Percentiles rank a stretch among this genome's conserved stretches.
Conservation (phyloP, 2,113 vertebrate genomes). For the Eulemur rufifrons region DNA sequence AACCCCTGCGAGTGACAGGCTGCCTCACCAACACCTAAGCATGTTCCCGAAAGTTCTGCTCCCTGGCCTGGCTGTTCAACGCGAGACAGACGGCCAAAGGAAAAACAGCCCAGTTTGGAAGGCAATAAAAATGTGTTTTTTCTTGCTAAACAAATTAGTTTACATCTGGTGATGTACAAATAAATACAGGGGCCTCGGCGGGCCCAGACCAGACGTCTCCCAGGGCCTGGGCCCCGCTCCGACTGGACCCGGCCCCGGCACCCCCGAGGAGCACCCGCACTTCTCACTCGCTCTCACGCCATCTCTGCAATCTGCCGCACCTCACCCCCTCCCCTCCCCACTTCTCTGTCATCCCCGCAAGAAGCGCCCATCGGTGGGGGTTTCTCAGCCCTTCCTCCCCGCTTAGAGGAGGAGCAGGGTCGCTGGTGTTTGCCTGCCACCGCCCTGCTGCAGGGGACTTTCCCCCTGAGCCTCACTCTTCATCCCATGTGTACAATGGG, state of each 20-base stretch:
- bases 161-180: constrained; percentile 82
- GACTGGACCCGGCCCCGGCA: constrained; percentile 32
- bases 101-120: constrained; percentile 83
- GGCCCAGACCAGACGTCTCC: constrained; percentile 83
- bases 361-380: neutral
- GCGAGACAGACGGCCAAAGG: neutral
- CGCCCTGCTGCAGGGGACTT: neutral
- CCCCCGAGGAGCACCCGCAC: neutral
- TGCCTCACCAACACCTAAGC: constrained; percentile 57
- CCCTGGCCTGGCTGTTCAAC: neutral
- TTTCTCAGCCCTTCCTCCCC: neutral
- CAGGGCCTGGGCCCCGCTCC: constrained; percentile 79
- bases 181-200: constrained; percentile 82
- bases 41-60: constrained; percentile 74
- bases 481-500: neutral
- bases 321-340: neutral
- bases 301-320: neutral
- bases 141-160: constrained; percentile 85
- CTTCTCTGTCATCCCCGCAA: neutral
- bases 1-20: constrained; percentile 6
- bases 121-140: constrained; percentile 86
- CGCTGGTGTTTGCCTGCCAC: neutral
- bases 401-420: neutral
- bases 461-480: neutral
- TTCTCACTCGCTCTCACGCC: constrained; percentile 47